Conservation (phyloP, 2,888 invertebrate genomes). For the Zaprionus lineosus region DNA sequence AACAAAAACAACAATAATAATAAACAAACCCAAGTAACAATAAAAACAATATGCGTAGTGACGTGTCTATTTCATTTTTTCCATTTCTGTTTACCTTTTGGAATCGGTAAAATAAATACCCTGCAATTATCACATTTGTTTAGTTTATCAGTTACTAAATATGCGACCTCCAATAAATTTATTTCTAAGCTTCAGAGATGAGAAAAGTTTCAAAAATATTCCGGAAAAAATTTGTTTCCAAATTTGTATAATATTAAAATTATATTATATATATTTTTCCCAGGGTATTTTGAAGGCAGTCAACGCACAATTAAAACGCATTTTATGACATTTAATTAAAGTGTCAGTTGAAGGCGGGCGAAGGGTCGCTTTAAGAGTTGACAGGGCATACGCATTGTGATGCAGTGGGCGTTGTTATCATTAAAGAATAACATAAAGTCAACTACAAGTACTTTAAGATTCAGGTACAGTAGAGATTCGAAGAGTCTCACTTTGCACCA, state of each 20-base stretch:
- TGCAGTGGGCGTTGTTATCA: conserved; percentile 39
- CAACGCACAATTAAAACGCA: too few species aligned
- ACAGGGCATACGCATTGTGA: conserved; percentile 31
- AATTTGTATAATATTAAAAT: too few species aligned
- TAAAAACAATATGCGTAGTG: conserved; percentile 48
- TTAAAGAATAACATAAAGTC: conserved; percentile 41
- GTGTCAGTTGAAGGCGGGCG: conserved; percentile 1
- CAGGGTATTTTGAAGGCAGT: too few species aligned
- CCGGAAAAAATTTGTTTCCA: too few species aligned
- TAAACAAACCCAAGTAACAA: conserved; percentile 25
- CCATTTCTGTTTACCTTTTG: conserved; percentile 33
- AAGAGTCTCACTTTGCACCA: not conserved
- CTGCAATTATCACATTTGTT: too few species aligned
- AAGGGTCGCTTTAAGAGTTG: not conserved
- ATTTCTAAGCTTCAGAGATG: too few species aligned
- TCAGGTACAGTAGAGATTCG: conserved; percentile 50
- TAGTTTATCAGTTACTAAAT: too few species aligned
- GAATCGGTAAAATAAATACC: conserved; percentile 22
- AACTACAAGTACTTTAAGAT: too few species aligned
- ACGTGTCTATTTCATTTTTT: conserved; percentile 26
- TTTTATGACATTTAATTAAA: conserved; percentile 48
- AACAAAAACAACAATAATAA: conserved; percentile 36
- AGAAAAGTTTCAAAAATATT: too few species aligned
- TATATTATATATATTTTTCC: not conserved
- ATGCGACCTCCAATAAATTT: too few species aligned